Conservation (phyloP, 2,888 invertebrate genomes). For the Alentia gelatinosa region DNA sequence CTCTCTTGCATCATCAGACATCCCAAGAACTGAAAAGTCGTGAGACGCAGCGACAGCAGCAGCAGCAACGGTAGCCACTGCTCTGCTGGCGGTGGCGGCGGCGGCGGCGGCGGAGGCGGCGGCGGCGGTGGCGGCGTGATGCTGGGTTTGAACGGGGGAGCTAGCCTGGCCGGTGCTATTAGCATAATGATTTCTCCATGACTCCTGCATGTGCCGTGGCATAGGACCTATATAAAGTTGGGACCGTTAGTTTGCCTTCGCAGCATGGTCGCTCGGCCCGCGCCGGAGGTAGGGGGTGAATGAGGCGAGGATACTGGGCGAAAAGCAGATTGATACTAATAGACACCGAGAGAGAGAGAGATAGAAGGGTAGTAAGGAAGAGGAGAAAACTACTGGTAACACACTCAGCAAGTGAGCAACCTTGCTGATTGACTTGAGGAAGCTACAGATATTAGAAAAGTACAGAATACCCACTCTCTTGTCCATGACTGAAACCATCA, state of each 20-base stretch:
- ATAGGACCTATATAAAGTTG: conserved; percentile 16
- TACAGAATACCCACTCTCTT: no score
- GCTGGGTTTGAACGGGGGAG: not conserved
- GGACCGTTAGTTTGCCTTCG: not conserved
- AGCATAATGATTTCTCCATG: conserved; percentile 35
- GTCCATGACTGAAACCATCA: no score
- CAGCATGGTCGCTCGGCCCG: conserved; percentile 17
- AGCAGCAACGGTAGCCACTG: not conserved
- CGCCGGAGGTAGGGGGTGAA: not conserved
- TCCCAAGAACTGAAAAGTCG: not conserved
- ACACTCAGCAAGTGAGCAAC: no score
- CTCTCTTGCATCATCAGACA: not conserved
- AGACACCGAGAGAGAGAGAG: not conserved
- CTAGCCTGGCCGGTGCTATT: not conserved
- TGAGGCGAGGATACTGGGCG: not conserved
- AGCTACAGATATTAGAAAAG: no score
- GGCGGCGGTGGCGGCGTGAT: not conserved
- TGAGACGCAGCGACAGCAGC: not conserved
- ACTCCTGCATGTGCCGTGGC: not conserved
- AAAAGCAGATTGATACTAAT: not conserved
- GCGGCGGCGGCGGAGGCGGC: not conserved
- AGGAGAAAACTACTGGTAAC: no score
- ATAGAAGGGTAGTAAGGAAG: not conserved
- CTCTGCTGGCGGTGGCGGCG: not conserved
- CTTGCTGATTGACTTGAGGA: no score